These are phyloP conservation scores for Acanthopagrus latus DNA, from an alignment of 2,797 vertebrate species.

Conservation along the genomic window DNA sequence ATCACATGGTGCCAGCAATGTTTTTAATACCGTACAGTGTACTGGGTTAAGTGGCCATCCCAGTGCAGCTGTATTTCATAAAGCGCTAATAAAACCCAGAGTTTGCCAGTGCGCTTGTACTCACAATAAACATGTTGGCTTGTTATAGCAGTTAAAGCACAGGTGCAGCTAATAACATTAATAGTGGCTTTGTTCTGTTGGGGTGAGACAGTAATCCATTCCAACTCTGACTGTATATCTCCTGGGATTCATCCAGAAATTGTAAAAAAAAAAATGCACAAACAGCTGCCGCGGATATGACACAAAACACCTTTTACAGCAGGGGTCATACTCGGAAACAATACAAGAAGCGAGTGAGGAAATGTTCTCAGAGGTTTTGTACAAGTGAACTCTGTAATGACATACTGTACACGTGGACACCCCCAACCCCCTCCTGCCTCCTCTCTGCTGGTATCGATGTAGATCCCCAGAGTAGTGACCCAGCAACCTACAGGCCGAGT, in stretches of 20 bases:
- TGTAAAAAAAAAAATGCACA: not conserved
- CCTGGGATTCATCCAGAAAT: too few species aligned
- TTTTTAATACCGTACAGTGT: not conserved
- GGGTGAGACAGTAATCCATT: not conserved
- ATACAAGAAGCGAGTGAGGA: not conserved
- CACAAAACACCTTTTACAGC: not conserved
- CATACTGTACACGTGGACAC: not conserved
- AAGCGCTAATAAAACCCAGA: not conserved
- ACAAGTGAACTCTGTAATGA: not conserved
- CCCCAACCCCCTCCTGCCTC: not conserved
- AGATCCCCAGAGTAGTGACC: conserved; percentile 57
- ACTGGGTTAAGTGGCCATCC: not conserved
- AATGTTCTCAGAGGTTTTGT: not conserved
- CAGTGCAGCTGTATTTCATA: conserved; percentile 17
- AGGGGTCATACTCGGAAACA: conserved; percentile 1
- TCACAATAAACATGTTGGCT: not conserved
- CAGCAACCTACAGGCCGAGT: conserved; percentile 51
- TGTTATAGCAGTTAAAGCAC: not conserved
- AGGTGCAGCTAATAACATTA: conserved; percentile 18
- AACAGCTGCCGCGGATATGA: not conserved
- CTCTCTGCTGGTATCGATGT: conserved; percentile 26
- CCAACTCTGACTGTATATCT: not conserved
- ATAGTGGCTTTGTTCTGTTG: not conserved
- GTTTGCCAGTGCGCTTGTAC: conserved; percentile 10
- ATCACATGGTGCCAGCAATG: not conserved